Conservation (phyloP, 2,113 vertebrate genomes). For the Chelonoidis abingdonii region DNA sequence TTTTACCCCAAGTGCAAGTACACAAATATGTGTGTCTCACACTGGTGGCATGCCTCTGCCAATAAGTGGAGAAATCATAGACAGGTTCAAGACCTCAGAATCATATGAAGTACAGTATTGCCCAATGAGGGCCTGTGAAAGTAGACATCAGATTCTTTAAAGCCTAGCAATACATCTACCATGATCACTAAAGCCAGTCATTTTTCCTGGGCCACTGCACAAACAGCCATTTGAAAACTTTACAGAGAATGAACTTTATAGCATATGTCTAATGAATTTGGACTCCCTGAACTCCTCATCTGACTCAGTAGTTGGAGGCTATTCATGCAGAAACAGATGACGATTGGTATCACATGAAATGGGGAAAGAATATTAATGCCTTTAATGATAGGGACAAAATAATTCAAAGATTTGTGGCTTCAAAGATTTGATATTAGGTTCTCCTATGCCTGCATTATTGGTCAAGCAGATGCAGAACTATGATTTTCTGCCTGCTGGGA, state of each 20-base stretch:
- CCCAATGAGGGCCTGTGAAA: background rate
- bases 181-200: background rate
- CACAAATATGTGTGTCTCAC: background rate
- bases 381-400: background rate
- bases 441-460: background rate
- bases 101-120: background rate
- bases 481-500: background rate
- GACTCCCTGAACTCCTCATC: constrained; percentile 41
- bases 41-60: background rate
- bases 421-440: background rate
- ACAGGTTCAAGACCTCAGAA: background rate
- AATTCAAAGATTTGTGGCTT: background rate
- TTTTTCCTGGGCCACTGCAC: background rate
- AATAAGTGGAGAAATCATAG: background rate
- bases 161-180: background rate
- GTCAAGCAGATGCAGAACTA: background rate
- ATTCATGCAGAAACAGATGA: constrained; percentile 40
- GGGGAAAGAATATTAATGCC: constrained; percentile 50
- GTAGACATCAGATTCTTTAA: background rate
- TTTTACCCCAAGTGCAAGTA: background rate
- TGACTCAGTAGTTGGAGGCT: background rate
- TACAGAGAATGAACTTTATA: background rate
- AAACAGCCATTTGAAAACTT: background rate
- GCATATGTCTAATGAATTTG: constrained; percentile 43
- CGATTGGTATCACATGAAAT: constrained; percentile 15